Percentiles rank a stretch among this genome's conserved stretches.
Conservation (phyloP, 2,113 vertebrate species). For the Polyodon spathula region DNA sequence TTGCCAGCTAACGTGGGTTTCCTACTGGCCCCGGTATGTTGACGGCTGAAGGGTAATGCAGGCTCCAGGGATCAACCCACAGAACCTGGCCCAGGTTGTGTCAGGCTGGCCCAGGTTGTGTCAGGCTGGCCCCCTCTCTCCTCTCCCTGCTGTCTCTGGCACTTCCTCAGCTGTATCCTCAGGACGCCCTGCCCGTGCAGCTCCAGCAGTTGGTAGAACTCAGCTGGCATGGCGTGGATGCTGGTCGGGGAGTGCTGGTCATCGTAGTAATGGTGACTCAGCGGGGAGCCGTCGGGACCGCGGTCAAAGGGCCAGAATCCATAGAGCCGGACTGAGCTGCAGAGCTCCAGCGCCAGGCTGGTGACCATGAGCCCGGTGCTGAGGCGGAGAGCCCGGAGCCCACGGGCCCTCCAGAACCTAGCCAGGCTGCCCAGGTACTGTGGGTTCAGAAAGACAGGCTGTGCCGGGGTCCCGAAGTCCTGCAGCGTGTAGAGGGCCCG, state of each 20-base stretch:
- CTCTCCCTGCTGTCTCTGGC: no score
- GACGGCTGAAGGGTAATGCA: no score
- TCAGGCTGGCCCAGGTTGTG: no score
- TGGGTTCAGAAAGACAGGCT: slow-evolving; percentile 75
- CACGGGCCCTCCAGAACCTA: slow-evolving; percentile 73
- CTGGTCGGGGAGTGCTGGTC: slow-evolving; percentile 60
- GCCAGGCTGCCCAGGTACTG: slow-evolving; percentile 68
- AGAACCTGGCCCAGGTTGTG: no score
- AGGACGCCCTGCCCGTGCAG: slow-evolving; percentile 80
- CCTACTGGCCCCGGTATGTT: no score
- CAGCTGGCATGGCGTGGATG: slow-evolving; percentile 83
- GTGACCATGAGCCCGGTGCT: slow-evolving; percentile 84
- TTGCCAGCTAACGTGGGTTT: no score
- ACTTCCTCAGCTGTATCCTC: slow-evolving; percentile 74
- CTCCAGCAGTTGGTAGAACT: slow-evolving; percentile 71
- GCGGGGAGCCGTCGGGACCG: slow-evolving; percentile 44
- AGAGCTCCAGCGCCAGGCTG: slow-evolving; percentile 79
- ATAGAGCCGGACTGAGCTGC: slow-evolving; percentile 73
- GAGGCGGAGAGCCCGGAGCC: slow-evolving; percentile 62
- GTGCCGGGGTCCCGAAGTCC: slow-evolving; percentile 57
- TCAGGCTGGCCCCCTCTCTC: no score
- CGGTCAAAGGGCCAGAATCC: slow-evolving; percentile 89
- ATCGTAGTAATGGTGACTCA: slow-evolving; percentile 95
- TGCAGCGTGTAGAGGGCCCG: slow-evolving; percentile 67
- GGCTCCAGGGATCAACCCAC: no score